These are phyloP conservation scores for Idris sp. DNA, from an alignment of 1,140 invertebrate species.

Conservation along the genomic window DNA sequence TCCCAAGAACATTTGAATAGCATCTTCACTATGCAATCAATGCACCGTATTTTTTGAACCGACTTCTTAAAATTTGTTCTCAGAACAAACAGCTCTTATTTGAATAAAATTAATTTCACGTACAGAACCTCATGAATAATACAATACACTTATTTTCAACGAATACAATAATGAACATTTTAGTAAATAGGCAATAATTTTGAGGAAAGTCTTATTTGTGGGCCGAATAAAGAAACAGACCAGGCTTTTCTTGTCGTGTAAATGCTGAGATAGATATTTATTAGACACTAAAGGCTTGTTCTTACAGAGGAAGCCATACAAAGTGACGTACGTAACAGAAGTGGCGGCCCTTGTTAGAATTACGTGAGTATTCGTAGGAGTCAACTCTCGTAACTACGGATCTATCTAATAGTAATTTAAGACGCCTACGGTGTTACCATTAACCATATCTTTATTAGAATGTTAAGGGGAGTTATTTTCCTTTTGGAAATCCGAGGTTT, in stretches of 20 bases:
- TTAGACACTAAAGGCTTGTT: constrained; percentile 38
- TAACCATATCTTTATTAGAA: constrained; percentile 73
- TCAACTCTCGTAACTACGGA: constrained; percentile 59
- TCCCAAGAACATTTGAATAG: too few relatives aligned
- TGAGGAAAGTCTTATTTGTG: too few relatives aligned
- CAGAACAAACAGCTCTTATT: too few relatives aligned
- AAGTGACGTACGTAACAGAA: constrained; percentile 45
- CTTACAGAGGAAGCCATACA: constrained; percentile 37
- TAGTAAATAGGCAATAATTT: too few relatives aligned
- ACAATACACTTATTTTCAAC: too few relatives aligned
- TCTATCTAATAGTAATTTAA: constrained; percentile 64
- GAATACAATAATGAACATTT: too few relatives aligned
- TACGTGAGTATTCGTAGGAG: constrained; percentile 47
- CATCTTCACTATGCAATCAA: constrained; percentile 9
- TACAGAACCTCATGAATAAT: too few relatives aligned
- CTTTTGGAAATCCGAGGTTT: constrained; percentile 53
- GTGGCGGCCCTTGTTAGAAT: constrained; percentile 40
- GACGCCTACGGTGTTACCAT: constrained; percentile 63
- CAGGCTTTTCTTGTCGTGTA: constrained; percentile 34
- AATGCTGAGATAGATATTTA: constrained; percentile 36
- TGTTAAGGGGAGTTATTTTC: constrained; percentile 63
- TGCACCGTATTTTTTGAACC: not conserved
- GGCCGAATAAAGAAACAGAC: too few relatives aligned
- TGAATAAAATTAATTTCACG: too few relatives aligned
- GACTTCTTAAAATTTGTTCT: too few relatives aligned